phyloP scores from a whole-genome alignment of 2,113 vertebrate species.

The Chelonoidis abingdonii region DNA sequence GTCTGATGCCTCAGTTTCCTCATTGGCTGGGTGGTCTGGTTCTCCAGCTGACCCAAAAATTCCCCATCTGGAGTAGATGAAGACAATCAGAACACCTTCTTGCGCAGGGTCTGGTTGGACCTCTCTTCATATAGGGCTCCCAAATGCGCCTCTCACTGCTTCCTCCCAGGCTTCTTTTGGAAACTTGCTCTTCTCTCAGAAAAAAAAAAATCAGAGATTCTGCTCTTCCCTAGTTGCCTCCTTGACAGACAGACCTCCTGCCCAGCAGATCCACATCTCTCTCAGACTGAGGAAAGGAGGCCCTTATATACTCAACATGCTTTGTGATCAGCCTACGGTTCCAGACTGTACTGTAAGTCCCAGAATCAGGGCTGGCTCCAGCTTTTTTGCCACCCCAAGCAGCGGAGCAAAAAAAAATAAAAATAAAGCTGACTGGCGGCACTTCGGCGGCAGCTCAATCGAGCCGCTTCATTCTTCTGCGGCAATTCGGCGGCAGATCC shows the following conservation, averaged over 20 bases:
- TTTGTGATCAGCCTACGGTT: neutral
- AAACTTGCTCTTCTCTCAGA: neutral
- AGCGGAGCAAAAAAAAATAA: too few species aligned
- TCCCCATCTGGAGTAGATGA: neutral
- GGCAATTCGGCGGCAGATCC: too few species aligned
- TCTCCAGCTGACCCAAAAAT: neutral
- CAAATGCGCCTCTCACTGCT: neutral
- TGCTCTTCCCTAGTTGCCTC: neutral
- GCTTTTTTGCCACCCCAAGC: too few species aligned
- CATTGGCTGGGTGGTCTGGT: rapidly evolving
- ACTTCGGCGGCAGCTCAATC: too few species aligned
- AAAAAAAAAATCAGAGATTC: neutral
- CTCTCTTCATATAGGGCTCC: neutral
- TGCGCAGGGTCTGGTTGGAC: neutral
- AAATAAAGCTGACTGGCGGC: too few species aligned
- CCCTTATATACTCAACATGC: neutral
- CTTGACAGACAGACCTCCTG: neutral
- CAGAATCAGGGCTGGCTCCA: neutral
- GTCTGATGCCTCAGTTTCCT: neutral
- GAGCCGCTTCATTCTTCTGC: too few species aligned
- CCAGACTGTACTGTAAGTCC: neutral
- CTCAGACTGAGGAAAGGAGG: neutral
- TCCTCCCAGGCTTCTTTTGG: neutral
- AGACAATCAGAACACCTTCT: neutral
- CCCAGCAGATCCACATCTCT: neutral